These are phyloP conservation scores for Cantharis nigra DNA, from an alignment of 2,888 invertebrate species.

Conservation along the genomic window DNA sequence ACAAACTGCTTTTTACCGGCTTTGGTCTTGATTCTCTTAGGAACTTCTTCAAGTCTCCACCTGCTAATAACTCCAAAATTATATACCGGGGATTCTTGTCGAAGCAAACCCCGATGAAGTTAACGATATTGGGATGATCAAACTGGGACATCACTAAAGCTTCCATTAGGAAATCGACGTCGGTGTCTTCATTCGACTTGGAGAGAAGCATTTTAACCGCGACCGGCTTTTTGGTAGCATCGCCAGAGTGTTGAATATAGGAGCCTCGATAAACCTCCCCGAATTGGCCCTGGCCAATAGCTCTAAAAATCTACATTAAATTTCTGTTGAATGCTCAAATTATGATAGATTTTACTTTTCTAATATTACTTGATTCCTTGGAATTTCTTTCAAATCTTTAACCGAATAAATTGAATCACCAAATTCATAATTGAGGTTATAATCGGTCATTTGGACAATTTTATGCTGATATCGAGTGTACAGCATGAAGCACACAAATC, in stretches of 20 bases:
- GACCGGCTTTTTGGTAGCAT: constrained; percentile 85
- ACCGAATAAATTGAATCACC: constrained; percentile 82
- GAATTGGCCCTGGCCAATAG: constrained; percentile 95
- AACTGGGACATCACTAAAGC: constrained; percentile 99
- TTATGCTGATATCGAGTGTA: constrained; percentile 81
- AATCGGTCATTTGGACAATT: constrained; percentile 81
- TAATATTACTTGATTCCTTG: constrained; percentile 83
- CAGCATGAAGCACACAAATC: constrained; percentile 59
- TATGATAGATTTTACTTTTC: constrained; percentile 71
- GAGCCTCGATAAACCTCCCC: constrained; percentile 97
- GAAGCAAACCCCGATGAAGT: constrained; percentile 95
- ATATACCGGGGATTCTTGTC: constrained; percentile 94
- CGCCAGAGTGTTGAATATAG: constrained; percentile 78
- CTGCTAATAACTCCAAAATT: constrained; percentile 90
- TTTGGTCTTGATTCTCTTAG: constrained; percentile 89
- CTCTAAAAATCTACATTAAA: constrained; percentile 60
- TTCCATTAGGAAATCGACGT: constrained; percentile 96
- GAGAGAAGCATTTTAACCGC: constrained; percentile 96
- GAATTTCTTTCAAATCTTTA: constrained; percentile 80
- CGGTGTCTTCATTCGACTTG: constrained; percentile 87
- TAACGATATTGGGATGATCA: constrained; percentile 94
- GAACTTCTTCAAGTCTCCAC: constrained; percentile 95
- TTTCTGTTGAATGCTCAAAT: not conserved
- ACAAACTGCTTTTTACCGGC: constrained; percentile 69
- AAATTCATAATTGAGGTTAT: constrained; percentile 95